A percentile compares a stretch with the other conserved stretches of the same genome.
phyloP scores from a whole-genome alignment of 2,113 vertebrate genomes.

The Actinemys pallida region DNA sequence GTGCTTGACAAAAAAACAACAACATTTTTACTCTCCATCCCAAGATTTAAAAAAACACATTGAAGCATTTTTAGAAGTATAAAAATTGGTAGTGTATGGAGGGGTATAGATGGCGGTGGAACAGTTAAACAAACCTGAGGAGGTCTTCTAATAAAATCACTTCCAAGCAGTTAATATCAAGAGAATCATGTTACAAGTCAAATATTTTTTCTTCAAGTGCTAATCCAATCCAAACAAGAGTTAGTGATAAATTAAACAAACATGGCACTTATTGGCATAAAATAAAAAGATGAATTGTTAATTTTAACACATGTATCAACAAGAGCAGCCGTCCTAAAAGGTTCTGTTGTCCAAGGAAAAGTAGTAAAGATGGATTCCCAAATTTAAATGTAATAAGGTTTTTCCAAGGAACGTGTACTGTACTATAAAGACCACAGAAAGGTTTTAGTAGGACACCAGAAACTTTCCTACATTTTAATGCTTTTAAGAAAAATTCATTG shows the following conservation, averaged over 20 bases:
- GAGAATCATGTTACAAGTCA: slow-evolving; percentile 63
- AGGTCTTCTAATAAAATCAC: neutral
- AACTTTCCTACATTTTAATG: slow-evolving; percentile 42
- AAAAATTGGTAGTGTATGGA: neutral
- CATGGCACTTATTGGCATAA: slow-evolving; percentile 66
- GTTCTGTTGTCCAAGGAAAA: slow-evolving; percentile 32
- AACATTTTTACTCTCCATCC: neutral
- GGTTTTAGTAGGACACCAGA: slow-evolving; percentile 14
- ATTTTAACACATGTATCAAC: slow-evolving; percentile 45
- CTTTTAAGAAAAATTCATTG: slow-evolving; percentile 47
- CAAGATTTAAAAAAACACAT: neutral
- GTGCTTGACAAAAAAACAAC: neutral
- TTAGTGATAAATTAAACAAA: slow-evolving; percentile 71
- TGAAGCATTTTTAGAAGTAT: neutral
- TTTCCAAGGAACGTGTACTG: slow-evolving; percentile 52
- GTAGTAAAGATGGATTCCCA: slow-evolving; percentile 13
- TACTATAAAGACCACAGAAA: slow-evolving; percentile 43
- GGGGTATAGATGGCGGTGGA: neutral
- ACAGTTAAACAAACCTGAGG: neutral
- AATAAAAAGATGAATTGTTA: slow-evolving; percentile 56
- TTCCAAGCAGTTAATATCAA: slow-evolving; percentile 2
- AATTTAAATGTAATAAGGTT: slow-evolving; percentile 42
- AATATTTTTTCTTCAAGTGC: slow-evolving; percentile 65
- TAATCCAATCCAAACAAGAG: slow-evolving; percentile 72
- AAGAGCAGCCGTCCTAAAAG: neutral